A percentile compares a stretch with the other conserved stretches of the same genome.
Evolutionary conservation across 53 echinoderm and acorn worm genomes (phyloP).

Genomic region (Glandiceps talaboti): DNA sequence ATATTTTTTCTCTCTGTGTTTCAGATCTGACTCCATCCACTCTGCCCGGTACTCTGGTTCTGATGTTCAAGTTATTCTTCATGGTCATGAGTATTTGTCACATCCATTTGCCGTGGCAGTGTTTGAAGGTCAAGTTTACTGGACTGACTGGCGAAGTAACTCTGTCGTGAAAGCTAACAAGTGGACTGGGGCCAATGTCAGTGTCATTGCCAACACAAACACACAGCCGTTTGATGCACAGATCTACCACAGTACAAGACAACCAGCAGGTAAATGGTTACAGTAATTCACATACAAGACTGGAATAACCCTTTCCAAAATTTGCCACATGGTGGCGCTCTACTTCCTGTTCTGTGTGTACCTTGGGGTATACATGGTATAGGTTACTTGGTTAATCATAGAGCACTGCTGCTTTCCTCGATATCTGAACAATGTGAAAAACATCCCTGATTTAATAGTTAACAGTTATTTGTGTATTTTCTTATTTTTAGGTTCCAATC

Average conservation of each 20-base stretch:
- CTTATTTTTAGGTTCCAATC: conserved; percentile 25
- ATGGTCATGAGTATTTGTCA: conserved; percentile 50
- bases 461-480: too few relatives aligned
- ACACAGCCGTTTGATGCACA: conserved; percentile 98
- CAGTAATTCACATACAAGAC: too few relatives aligned
- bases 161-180: conserved; percentile 79
- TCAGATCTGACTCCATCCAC: conserved; percentile 88
- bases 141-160: conserved; percentile 94
- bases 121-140: conserved; percentile 78
- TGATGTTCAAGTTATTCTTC: conserved; percentile 40
- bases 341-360: too few relatives aligned
- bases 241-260: conserved; percentile 66
- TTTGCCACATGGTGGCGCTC: too few relatives aligned
- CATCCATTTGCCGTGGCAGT: conserved; percentile 93
- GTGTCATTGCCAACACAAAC: conserved; percentile 54
- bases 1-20: neutral
- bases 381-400: too few relatives aligned
- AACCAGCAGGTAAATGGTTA: conserved; percentile 52
- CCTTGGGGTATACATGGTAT: too few relatives aligned
- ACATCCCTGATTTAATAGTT: too few relatives aligned
- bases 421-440: too few relatives aligned
- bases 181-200: conserved; percentile 70
- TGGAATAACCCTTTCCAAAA: too few relatives aligned
- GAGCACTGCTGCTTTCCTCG: too few relatives aligned
- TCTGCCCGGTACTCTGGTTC: conserved; percentile 63